Evolutionary conservation across 2,888 invertebrate species (phyloP), one percentile per base, ranked within the genome.

Genomic region (Heliconius charithonia): DNA sequence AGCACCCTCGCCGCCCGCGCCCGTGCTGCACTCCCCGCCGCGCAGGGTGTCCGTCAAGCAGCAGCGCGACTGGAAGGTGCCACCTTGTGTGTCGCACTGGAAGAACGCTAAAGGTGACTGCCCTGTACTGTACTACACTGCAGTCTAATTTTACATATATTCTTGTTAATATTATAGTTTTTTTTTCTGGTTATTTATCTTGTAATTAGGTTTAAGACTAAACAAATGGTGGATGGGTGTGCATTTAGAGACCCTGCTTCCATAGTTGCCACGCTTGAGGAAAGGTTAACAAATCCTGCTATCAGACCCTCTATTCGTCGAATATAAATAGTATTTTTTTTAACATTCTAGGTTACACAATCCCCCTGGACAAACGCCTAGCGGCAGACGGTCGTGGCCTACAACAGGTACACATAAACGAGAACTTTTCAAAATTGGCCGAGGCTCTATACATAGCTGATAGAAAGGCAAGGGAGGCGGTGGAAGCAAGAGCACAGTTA

Each of bases 71-170:
- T 99, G 99, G 99, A 99, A 99, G 93, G 96, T 96, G 79, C 99
- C 99, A 12, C 99, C 99, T 0, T 99, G 99, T 86, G 99, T 99
- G 83, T 98, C 98, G 0, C 99, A 99, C 89, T 99, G 99, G 99
- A 99, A 99, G 94, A 99, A 99, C 91, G 98, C 99, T 7, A 99
- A 99, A 91, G 97, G 97, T 96, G n/a, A 13, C 22, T 62, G 9
- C n/a, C 0, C n/a, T 59, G 59, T 59, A 59, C 22, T 22, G 56
- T 45, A 45, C 45, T 4, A 16, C 51, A 51, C 19, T 51, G 51
- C 19, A 7, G 51, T 6, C 51, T 19, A 22, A 51, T 51, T 19
- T 51, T 51, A 51, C 19, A 19, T 2, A 51, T 51, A 51, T 51
- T n/a, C n/a, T n/a, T 22, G 22, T 51, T 51, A 19, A 19, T 51